These are phyloP conservation scores for Calliopum simillimum DNA, from an alignment of 2,888 invertebrate genomes.

Conservation along the genomic window DNA sequence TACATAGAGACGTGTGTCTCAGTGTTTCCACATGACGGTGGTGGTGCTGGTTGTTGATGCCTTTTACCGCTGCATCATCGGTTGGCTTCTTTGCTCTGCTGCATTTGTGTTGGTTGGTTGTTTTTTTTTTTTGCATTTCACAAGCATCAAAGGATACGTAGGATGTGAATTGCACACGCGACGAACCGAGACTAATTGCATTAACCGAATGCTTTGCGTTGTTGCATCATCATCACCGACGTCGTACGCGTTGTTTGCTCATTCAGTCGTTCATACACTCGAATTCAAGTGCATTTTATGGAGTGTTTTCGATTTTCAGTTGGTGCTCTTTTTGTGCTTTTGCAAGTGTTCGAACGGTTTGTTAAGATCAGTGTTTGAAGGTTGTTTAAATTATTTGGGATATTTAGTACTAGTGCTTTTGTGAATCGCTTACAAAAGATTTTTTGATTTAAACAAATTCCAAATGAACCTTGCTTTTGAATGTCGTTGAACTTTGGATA, in stretches of 20 bases:
- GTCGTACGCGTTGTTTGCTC: too few relatives aligned
- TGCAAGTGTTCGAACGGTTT: neutral
- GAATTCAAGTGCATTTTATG: constrained; percentile 13
- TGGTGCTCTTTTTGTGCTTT: neutral
- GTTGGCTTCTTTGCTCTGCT: neutral
- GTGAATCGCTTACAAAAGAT: too few relatives aligned
- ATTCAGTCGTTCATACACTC: neutral
- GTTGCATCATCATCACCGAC: neutral
- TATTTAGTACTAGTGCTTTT: too few relatives aligned
- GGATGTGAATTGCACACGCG: constrained; percentile 41
- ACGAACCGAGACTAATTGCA: constrained; percentile 48
- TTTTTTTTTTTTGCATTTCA: neutral
- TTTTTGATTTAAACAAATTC: too few relatives aligned
- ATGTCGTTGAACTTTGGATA: too few relatives aligned
- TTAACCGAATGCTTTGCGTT: constrained; percentile 40
- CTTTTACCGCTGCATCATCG: neutral
- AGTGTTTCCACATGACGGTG: neutral
- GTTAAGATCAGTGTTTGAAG: neutral
- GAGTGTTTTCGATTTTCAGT: neutral
- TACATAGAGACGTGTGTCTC: constrained; percentile 9
- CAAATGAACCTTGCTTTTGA: too few relatives aligned
- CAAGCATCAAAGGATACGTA: neutral
- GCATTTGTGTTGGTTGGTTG: neutral
- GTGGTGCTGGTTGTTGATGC: neutral
- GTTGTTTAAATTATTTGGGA: too few relatives aligned